Evolutionary conservation across 2,888 invertebrate species (phyloP).

Genomic region (Merodon equestris): DNA sequence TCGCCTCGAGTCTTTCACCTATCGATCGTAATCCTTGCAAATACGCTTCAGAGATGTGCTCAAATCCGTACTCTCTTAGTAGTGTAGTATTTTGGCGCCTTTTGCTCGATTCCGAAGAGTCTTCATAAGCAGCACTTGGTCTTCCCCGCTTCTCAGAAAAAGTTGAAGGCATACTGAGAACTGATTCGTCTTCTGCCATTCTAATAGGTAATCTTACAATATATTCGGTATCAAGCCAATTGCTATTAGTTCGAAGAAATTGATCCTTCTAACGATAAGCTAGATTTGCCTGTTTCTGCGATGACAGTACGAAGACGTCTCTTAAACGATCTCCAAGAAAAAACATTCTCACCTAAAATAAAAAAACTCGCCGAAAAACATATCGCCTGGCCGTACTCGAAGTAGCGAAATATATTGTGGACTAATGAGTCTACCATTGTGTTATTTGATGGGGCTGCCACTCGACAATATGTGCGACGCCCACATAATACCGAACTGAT

Average conservation of each 20-base stretch:
- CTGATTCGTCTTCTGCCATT: slow-evolving; percentile 12
- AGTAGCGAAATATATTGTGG: too few relatives aligned
- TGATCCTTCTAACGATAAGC: slow-evolving; percentile 17
- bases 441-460: too few relatives aligned
- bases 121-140: slow-evolving; percentile 4
- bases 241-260: slow-evolving; percentile 16
- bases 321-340: too few relatives aligned
- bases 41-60: slow-evolving; percentile 5
- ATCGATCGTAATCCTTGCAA: slow-evolving; percentile 27
- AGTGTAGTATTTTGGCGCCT: slow-evolving; percentile 16
- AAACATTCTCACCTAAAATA: too few relatives aligned
- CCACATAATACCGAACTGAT: too few relatives aligned
- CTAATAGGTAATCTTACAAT: background rate
- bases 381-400: too few relatives aligned
- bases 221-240: slow-evolving; percentile 2
- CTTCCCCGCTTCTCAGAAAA: slow-evolving; percentile 6
- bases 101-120: background rate
- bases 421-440: too few relatives aligned
- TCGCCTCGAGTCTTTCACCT: slow-evolving; percentile 15
- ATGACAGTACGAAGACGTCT: too few relatives aligned
- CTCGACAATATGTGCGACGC: too few relatives aligned
- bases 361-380: too few relatives aligned
- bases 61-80: slow-evolving; percentile 13
- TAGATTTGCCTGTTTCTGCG: too few relatives aligned
- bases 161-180: background rate